Base-by-base conservation (phyloP, 37 sponge, comb jelly and placozoan species). In the Beroe forskalii region DNA sequence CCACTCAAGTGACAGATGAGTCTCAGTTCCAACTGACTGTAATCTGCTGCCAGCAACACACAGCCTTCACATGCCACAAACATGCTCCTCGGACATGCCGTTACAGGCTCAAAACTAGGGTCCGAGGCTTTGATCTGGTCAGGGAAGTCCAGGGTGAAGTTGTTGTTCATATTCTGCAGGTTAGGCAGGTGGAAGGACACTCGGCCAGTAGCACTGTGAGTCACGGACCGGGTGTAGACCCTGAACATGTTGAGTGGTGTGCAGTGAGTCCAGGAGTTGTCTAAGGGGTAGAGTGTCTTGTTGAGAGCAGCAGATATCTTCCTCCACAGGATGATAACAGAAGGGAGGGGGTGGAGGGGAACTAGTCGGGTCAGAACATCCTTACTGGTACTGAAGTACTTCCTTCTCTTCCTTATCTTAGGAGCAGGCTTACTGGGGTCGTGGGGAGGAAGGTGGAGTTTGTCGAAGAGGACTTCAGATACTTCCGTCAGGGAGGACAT, bases 11-110 rank as follows among this genome's bases (percentile, higher is more conserved):
- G 99, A 17, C 97, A 95, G 14, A 99, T 35, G 23, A 99, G 92
- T 61, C 99, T 76, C 43, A 99, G 89, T 90, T 99, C 99, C 20
- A 99, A 91, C 92, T 99, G 99, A 36, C 94, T 94, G 66, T 95
- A 99, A 67, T 99, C 99, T 0, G 99, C 99, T 22, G 96, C 92
- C 3, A 99, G 62, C 38, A 99, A 91, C 23, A 95, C 92, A 12
- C 76, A 62, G 0, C 92, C 94, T 3, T 93, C 67, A 24, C 90
- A 92, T 17, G 96, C 91, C 1, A 76, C 91, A 86, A 96, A 96
- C 33, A 93, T 91, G 92, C 91, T 91, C 41, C 99, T 89, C 94
- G 95, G 94, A 67, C 93, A 92, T 9, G 95, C 93, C n/a, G 90
- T 76, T 32, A 12, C 38, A 35, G 72, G 17, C 17, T 9, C 32